Base-by-base conservation (phyloP, 2,113 vertebrate genomes). In the Lathamus discolor region DNA sequence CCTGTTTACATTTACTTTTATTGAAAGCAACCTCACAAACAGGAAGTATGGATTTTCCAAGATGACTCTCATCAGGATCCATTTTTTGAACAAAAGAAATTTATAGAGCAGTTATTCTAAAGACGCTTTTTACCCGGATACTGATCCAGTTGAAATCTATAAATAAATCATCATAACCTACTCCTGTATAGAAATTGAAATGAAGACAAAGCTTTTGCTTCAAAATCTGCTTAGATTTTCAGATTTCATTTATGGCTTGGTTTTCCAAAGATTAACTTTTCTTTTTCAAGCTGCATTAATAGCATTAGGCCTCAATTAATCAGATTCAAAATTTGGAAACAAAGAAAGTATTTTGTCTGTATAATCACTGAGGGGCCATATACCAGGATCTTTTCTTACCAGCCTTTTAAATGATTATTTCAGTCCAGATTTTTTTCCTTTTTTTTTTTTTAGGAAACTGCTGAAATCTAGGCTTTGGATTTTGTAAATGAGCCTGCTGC, bases 401-500 rank as follows among this genome's bases (percentile, higher is more conserved):
- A 67, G 88, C 68, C 75, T 95, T 97, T 97, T 95, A 86, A 90
- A 88, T 88, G 91, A 93, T 91, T 93, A 96, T 92, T 96, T 93
- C 91, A 87, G 86, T 95, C 84, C 88, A 88, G 86, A 88, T 46
- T 95, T 93, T 78, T 94, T 90, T 92, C 13, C 16, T 43, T 43
- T 43, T 48, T 10, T 23, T 59, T 87, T 88, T 95, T 93, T 84
- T 46, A 97, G 95, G 81, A 81, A 96, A 93, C 70, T 14, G 0
- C 95, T 86, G 97, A 97, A 97, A 98, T 97, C 93, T 93, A 76
- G 81, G 88, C 97, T 98, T 97, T 97, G 96, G 96, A 98, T 98
- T 97, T 97, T 97, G 97, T 97, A 98, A 98, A 98, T 97, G 96
- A 98, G 97, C 93, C 95, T 79, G 81, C 96, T 86, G 97, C 95